Evolutionary conservation across 1,140 invertebrate species (phyloP), one percentile per base, ranked within the genome.

Genomic region (Micrasema longulum): DNA sequence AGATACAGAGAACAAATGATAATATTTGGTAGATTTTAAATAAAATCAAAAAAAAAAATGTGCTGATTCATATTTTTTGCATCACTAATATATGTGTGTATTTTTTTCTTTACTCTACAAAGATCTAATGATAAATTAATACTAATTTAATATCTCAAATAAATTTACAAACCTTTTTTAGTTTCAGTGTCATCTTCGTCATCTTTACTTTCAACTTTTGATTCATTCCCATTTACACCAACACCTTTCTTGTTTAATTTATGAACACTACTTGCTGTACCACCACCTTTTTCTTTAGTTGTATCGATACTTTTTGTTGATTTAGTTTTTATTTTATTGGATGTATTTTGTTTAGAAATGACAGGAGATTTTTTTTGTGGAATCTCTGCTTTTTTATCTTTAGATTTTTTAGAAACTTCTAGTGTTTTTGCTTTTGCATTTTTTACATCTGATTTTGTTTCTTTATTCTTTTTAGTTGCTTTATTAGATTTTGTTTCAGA

Each of bases 141-240:
- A n/a, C n/a, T n/a, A n/a, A n/a, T n/a, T n/a, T n/a, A n/a, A n/a
- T n/a, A n/a, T n/a, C n/a, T n/a, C n/a, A n/a, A n/a, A n/a, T n/a
- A n/a, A n/a, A n/a, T n/a, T n/a, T n/a, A 48, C 16, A 20, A 20
- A 64, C 62, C 62, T 64, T 64, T 64, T 47, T 47, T 64, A 31
- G 18, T 31, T 47, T 47, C n/a, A 23, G 45, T 41, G 20, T 64
- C 41, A 11, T 31, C 41, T 16, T 64, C 62, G 1, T 45, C 22
- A 1, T 45, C 22, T 9, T 62, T 31, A 38, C 18, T 26, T 12
- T 38, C 57, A 38, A n/a, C 20, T 53, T 53, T 53, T 11, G n/a
- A 10, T n/a, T 26, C 50, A 6, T 35, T 53, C 23, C 5, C 14
- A 35, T 53, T 53, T 53, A 12, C 20, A 48, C 16, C 20, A 10